Evolutionary conservation across 2,888 invertebrate species (phyloP), one percentile per base, ranked within the genome.

Genomic region (Acanthoscelides obtectus): DNA sequence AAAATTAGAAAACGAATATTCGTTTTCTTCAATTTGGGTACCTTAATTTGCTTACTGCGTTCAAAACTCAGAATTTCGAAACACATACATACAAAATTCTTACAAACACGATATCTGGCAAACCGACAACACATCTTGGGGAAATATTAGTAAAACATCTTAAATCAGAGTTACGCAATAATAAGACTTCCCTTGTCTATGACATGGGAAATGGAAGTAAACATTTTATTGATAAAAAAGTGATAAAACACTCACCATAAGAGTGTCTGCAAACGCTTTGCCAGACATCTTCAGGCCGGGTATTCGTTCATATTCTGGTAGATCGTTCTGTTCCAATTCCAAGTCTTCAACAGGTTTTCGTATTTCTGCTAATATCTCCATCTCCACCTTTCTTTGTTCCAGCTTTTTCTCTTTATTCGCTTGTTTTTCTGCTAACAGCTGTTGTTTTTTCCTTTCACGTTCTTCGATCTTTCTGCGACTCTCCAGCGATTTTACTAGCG

Each of bases 311-410:
- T 94, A 87, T 2, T 89, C 87, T 0, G 94, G 94, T 75, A 95
- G 86, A 0, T 90, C 86, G 81, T 91, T 89, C 81, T 92, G 92
- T 81, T 94, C 93, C 20, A 98, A 86, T 77, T 96, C 93, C 81
- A 97, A 92, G 84, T 98, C 98, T 85, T 98, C 98, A 79, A 94
- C 92, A 0, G 97, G 97, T 84, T 96, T 94, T 80, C 96, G 91
- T 67, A 93, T 85, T 81, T 92, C 90, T 22, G 91, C 87, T 22
- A 93, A 84, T 67, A 93, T 88, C 80, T 92, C 92, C 82, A 92
- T 84, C 82, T 93, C 92, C 69, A 90, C 83, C 76, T 89, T 87
- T 74, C 90, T 86, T 79, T 92, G 91, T 80, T 92, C 96, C 79
- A 95, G 86, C 81, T 94, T 93, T 82, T 93, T 93, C 84, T 97